Evolutionary conservation across 2,113 vertebrate species (phyloP).

Genomic region (Cinclus cinclus): DNA sequence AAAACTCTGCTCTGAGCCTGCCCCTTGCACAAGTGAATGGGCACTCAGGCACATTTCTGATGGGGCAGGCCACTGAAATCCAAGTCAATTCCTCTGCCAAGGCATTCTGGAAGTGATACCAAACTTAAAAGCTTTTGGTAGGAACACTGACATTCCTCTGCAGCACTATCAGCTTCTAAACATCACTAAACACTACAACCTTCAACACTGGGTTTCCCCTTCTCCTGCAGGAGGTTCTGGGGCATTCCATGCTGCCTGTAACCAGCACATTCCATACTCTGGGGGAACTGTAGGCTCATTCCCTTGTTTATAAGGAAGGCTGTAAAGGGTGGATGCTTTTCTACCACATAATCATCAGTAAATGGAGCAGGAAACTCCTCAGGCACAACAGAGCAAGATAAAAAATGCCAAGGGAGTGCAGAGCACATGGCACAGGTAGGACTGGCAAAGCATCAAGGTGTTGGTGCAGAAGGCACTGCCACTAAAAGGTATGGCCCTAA

Average conservation of each 20-base stretch:
- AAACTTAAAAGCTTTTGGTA: background rate
- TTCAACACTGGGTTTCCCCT: background rate
- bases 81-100: background rate
- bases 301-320: background rate
- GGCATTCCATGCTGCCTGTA: fast-evolving
- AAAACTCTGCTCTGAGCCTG: background rate
- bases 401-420: background rate
- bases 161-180: background rate
- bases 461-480: background rate
- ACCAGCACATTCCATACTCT: background rate
- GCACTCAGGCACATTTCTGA: background rate
- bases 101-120: fast-evolving
- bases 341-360: background rate
- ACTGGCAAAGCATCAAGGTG: conserved; percentile 22
- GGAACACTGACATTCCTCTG: background rate
- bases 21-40: fast-evolving
- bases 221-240: background rate
- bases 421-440: conserved; percentile 1
- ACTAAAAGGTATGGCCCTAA: conserved; percentile 23
- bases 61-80: background rate
- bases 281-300: background rate
- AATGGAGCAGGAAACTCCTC: conserved; percentile 15
- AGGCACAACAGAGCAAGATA: background rate
- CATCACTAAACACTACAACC: background rate
- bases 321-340: background rate